These are phyloP conservation scores for Passerina amoena DNA, from an alignment of 2,113 vertebrate species.

Conservation along the genomic window DNA sequence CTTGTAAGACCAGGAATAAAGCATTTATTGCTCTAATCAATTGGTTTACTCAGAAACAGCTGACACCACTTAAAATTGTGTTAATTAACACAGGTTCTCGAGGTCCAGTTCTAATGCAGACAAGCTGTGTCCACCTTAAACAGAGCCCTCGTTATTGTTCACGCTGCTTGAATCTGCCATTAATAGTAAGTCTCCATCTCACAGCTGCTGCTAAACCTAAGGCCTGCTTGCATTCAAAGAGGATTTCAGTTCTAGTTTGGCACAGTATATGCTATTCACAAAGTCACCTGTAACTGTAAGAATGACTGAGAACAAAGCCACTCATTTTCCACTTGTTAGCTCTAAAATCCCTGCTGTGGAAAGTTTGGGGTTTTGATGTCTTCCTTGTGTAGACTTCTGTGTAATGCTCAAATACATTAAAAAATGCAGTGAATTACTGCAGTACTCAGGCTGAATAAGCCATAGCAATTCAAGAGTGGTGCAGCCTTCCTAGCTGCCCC, in stretches of 20 bases:
- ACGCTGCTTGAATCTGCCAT: neutral
- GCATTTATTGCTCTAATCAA: neutral
- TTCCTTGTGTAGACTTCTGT: neutral
- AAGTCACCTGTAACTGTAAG: neutral
- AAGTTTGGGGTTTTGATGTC: neutral
- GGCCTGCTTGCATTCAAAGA: neutral
- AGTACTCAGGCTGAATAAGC: neutral
- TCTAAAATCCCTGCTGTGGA: neutral
- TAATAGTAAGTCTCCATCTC: neutral
- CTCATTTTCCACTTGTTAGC: neutral
- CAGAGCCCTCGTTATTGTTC: neutral
- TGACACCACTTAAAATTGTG: neutral
- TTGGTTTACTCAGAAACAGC: neutral
- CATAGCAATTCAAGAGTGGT: accelerated
- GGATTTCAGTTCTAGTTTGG: neutral
- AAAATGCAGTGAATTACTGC: neutral
- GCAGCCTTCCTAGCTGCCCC: neutral
- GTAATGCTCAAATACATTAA: neutral
- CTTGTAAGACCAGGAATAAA: neutral
- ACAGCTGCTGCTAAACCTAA: constrained; percentile 1
- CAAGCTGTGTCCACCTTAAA: neutral
- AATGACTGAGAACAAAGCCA: neutral
- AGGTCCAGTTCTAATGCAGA: neutral
- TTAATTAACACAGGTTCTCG: neutral
- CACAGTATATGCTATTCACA: neutral